A percentile compares a stretch with the other conserved stretches of the same genome.
phyloP scores from a whole-genome alignment of 2,113 vertebrate species.

The Tenrec ecaudatus region DNA sequence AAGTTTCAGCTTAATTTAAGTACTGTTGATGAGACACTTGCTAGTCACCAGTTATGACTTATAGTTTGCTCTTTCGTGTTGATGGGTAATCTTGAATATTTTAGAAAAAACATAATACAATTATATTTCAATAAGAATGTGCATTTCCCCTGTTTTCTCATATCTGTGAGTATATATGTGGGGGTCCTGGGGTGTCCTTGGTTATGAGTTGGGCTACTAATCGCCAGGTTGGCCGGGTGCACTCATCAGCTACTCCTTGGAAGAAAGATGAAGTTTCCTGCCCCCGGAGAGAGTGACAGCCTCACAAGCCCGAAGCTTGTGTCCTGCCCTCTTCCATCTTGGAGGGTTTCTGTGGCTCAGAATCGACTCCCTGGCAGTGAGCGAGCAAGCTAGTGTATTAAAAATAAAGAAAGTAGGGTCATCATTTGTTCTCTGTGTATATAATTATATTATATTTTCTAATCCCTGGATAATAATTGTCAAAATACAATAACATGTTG shows the following conservation, averaged over 20 bases:
- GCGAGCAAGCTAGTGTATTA: not conserved
- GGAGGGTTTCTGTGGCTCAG: too few species aligned
- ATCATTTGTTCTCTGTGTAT: not conserved
- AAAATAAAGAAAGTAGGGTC: not conserved
- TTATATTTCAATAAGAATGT: not conserved
- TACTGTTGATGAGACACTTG: not conserved
- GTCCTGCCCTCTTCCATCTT: too few species aligned
- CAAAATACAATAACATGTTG: not conserved
- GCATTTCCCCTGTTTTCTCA: not conserved
- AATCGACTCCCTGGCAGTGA: too few species aligned
- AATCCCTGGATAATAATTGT: not conserved
- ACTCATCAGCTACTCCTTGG: too few species aligned
- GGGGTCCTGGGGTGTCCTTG: too few species aligned
- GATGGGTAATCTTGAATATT: not conserved
- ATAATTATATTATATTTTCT: conserved; percentile 18
- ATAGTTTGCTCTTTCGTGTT: conserved; percentile 17
- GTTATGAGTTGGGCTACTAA: too few species aligned
- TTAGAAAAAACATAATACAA: not conserved
- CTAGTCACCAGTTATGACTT: not conserved
- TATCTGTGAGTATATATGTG: too few species aligned
- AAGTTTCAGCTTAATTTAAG: not conserved
- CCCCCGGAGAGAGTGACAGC: too few species aligned
- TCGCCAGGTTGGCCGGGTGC: too few species aligned
- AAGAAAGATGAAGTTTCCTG: too few species aligned
- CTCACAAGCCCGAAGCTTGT: too few species aligned